Base-by-base conservation (phyloP, 1,140 invertebrate species). In the Coelopa frigida region DNA sequence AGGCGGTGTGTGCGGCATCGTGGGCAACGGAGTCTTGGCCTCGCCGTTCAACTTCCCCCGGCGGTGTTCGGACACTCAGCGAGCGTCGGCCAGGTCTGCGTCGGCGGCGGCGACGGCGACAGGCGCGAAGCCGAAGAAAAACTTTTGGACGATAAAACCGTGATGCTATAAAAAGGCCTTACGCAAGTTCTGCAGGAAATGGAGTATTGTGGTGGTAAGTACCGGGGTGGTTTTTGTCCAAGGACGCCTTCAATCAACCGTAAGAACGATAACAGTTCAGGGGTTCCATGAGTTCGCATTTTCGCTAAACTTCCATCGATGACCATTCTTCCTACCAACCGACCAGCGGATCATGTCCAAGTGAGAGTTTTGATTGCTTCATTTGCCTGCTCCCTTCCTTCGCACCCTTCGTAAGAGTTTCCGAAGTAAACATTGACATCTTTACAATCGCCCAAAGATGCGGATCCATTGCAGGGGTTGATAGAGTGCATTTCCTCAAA, bases 151-250 rank as follows among this genome's bases (percentile, higher is more conserved):
- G 48, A 61, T 61, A 59, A 65, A 68, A 59, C 59, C 62, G 59
- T 68, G 61, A 68, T 65, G 59, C 63, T 66, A 59, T 50, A 64
- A 56, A 61, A 60, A 50, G 49, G 63, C 57, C 33, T 32, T 43
- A 56, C 57, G 59, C 52, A 58, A 63, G 45, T 53, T 66, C 52
- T 63, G 52, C 54, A 62, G 59, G 39, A 66, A 62, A 55, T 62
- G 58, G 62, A 66, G 54, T 56, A 59, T 66, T 61, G 58, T 66
- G 52, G 62, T 66, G 62, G 62, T 66, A 52, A 66, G 62, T 55
- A 24, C 31, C 22, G n/a, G 18, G 29, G 39, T 21, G 10, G n/a
- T 18, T 22, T 39, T n/a, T n/a, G 14, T 18, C 7, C 37, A 39
- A 10, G 5, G n/a, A 39, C 20, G 24, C 18, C 22, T 17, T 21